Evolutionary conservation across 2,113 vertebrate species (phyloP), one percentile per base, ranked within the genome.

Genomic region (Amazona guildingii): DNA sequence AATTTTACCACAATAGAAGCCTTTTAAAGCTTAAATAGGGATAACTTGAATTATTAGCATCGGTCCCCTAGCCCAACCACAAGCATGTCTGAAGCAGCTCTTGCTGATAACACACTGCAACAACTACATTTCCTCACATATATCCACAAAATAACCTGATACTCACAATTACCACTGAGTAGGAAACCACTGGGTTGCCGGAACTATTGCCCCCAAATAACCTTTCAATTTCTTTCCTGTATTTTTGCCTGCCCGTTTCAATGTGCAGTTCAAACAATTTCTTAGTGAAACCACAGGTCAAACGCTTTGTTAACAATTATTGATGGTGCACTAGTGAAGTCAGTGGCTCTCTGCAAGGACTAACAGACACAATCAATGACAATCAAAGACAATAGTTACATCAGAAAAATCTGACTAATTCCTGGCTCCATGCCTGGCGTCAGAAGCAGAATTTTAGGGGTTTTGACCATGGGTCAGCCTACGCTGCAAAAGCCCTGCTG

Each of bases 31-130:
- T 94, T 92, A 92, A 78, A 94, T 76, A 64, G 35, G 81, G 82
- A 89, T 88, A 95, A 91, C 70, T 88, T 97, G 95, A 97, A 92
- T 97, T 97, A 95, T 97, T 97, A 96, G 64, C 72, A 61, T 94
- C 0, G 0, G 75, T 91, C 55, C 75, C 46, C 82, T 66, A 92
- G 92, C 75, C 86, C 76, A 85, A 96, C 96, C 95, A 94, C 94
- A 97, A 93, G n/a, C 95, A 96, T 61, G 87, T 81, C 86, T 93
- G 86, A 94, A 86, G 66, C 67, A 77, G 88, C 83, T 77, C 48
- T 92, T 89, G 55, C 92, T 92, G 96, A 97, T 96, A 97, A 94
- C 91, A 82, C 57, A 29, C 59, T 73, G 63, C 78, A 85, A 63
- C 52, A 85, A 76, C 82, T 82, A 62, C 33, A 43, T 81, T 95